Evolutionary conservation across 2,888 invertebrate genomes (phyloP).

Genomic region (Neocrepidodera transversa): DNA sequence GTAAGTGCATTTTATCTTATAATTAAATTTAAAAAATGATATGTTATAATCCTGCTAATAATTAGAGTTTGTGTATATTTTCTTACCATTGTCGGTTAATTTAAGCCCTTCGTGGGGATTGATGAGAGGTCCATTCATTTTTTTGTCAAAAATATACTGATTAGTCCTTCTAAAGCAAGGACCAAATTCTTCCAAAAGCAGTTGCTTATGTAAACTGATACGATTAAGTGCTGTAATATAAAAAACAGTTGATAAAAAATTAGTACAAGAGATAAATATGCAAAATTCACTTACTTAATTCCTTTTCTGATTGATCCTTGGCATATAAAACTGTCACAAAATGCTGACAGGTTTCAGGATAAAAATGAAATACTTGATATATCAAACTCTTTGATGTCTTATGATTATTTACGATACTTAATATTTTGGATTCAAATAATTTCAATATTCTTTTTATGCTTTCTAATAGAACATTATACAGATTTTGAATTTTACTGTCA

Average conservation of each 20-base stretch:
- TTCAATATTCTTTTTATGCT: conserved; percentile 75
- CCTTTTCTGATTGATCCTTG: conserved; percentile 70
- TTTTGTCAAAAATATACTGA: conserved; percentile 64
- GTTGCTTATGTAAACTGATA: conserved; percentile 72
- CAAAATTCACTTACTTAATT: conserved; percentile 73
- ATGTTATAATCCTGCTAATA: too few species aligned
- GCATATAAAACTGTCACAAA: conserved; percentile 79
- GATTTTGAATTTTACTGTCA: conserved; percentile 67
- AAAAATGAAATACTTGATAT: conserved; percentile 78
- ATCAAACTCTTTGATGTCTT: conserved; percentile 9
- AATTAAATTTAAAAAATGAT: too few species aligned
- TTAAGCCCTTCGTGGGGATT: conserved; percentile 75
- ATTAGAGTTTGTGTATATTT: too few species aligned
- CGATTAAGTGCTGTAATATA: too few species aligned
- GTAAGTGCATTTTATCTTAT: too few species aligned
- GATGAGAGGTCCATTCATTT: conserved; percentile 65
- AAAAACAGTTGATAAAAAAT: too few species aligned
- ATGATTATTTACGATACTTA: conserved; percentile 52
- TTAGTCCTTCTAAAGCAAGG: conserved; percentile 82
- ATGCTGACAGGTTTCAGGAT: conserved; percentile 74
- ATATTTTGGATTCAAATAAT: conserved; percentile 62
- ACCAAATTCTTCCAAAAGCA: conserved; percentile 71
- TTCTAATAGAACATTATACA: conserved; percentile 79
- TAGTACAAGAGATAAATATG: too few species aligned
- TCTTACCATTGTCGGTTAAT: conserved; percentile 54